Base-by-base conservation (phyloP, 2,797 vertebrate genomes). In the Sebastes aleutianus region DNA sequence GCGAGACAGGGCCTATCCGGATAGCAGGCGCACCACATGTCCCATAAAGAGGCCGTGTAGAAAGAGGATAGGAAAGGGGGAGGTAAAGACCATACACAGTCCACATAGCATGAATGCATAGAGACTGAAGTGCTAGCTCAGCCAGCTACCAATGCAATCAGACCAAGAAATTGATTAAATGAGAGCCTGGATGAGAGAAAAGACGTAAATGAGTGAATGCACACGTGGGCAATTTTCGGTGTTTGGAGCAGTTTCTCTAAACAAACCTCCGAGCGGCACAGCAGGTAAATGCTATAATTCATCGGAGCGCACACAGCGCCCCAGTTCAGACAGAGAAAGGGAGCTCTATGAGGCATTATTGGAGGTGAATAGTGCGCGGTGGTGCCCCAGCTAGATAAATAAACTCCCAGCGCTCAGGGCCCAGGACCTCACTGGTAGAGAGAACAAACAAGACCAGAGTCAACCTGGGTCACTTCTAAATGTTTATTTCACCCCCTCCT, bases 401-500 rank as follows among this genome's bases (percentile, higher is more conserved):
- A 96, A 96, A 96, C 95, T 94, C 91, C 85, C 92, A 91, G 92
- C 89, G 94, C 94, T 91, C 92, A 93, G 92, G 93, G 94, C 90
- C 93, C 91, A n/a, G 88, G 96, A 96, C 96, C 96, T 96, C 96
- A 96, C 96, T 92, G 94, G 96, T 95, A 93, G 96, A 96, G 95
- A 96, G 96, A 95, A 96, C 96, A 96, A 96, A 96, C 95, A 96
- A 96, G 94, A 91, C 90, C 88, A 90, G 95, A 96, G 95, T 96
- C 94, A 95, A 94, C 94, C 93, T 96, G 95, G 95, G 95, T 96
- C 95, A 95, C 93, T 94, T 95, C 92, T 93, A 95, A 96, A 96
- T 96, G 95, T 96, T 96, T 96, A 96, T 93, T 95, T 95, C 95
- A 95, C 76, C 89, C 82, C 88, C 84, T 83, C 80, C 76, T 82